These are phyloP conservation scores for Heliocidaris erythrogramma DNA, from an alignment of 35 echinoderm and acorn worm genomes.

Conservation along the genomic window DNA sequence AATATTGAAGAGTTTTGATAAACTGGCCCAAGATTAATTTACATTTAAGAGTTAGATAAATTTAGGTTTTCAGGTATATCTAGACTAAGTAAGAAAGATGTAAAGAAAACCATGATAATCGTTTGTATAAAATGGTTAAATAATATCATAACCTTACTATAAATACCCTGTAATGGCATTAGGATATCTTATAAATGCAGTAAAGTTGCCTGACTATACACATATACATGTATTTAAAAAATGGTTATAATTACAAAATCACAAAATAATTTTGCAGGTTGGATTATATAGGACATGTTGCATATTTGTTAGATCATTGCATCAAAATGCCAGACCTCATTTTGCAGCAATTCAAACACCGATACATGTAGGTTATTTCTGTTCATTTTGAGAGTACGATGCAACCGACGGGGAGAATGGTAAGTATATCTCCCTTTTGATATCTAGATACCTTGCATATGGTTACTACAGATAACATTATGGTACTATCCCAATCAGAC, in stretches of 20 bases:
- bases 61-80: neutral
- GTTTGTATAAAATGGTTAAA: neutral
- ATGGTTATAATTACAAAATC: constrained; percentile 1
- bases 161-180: neutral
- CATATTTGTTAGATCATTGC: neutral
- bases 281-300: neutral
- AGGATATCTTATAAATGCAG: neutral
- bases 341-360: neutral
- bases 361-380: neutral
- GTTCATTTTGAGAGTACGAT: neutral
- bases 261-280: neutral
- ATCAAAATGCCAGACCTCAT: neutral
- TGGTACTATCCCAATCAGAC: neutral
- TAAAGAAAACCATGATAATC: neutral
- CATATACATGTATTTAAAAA: neutral
- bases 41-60: neutral
- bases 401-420: neutral
- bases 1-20: too few species aligned
- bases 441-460: too few species aligned
- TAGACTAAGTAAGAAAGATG: neutral
- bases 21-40: neutral
- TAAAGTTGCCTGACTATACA: neutral
- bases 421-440: neutral
- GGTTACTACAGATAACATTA: neutral
- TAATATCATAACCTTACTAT: neutral